Percentiles rank a stretch among this genome's conserved stretches.
Conservation (phyloP, 2,113 vertebrate genomes). For the Tragelaphus strepsiceros region DNA sequence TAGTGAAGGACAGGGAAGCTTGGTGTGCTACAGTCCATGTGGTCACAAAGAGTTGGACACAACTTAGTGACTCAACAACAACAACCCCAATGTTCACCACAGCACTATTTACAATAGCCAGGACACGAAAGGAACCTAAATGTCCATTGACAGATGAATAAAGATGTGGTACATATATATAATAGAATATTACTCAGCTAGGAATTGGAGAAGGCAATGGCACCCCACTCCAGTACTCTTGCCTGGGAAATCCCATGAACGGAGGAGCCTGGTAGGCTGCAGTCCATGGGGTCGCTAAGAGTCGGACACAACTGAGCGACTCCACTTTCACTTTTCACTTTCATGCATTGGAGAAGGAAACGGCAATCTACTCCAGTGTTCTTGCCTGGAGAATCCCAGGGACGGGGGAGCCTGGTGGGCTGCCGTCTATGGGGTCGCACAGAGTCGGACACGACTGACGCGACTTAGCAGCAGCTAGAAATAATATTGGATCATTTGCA, state of each 20-base stretch:
- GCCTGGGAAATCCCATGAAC: too few relatives aligned
- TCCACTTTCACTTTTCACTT: too few relatives aligned
- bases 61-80: not conserved
- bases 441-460: too few relatives aligned
- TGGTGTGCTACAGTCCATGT: not conserved
- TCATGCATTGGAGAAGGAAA: too few relatives aligned
- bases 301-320: too few relatives aligned
- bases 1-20: not conserved
- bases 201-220: not conserved
- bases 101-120: not conserved
- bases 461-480: not conserved
- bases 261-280: too few relatives aligned
- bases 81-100: not conserved
- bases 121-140: not conserved
- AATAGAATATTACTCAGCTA: not conserved
- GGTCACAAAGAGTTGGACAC: not conserved
- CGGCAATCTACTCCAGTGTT: too few relatives aligned
- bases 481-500: not conserved
- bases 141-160: not conserved
- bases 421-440: too few relatives aligned
- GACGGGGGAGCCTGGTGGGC: too few relatives aligned
- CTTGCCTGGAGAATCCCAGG: too few relatives aligned
- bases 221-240: too few relatives aligned
- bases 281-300: too few relatives aligned
- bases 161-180: not conserved